Base-by-base conservation (phyloP, 1,140 invertebrate genomes). In the Colletes gigas region DNA sequence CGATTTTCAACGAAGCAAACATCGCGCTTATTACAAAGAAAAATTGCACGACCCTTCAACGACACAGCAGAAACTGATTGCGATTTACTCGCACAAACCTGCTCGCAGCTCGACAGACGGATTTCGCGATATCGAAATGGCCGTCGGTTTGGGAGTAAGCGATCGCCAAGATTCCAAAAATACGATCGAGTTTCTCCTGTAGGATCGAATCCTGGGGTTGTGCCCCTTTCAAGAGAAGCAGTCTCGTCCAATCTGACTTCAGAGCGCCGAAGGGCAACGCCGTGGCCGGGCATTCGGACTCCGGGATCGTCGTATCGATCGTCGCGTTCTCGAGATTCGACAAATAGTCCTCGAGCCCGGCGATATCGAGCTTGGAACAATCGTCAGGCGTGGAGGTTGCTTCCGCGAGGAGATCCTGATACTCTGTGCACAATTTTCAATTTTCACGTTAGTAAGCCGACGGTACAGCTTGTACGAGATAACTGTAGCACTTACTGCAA, bases 191-290 rank as follows among this genome's bases (percentile, higher is more conserved):
- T 66, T 90, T 88, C 6, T 79, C 60, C 3, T 67, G 57, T n/a
- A 90, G n/a, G 15, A 78, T 52, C 0, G 88, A 84, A 3, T 55
- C 66, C 8, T 84, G 72, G 1, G 88, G 85, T 55, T 83, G 88
- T 3, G 82, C 63, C 4, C 83, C 60, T 44, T 63, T 71, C n/a
- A 89, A 74, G 7, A 89, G 52, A 21, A 83, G 1, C n/a, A 91
- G 44, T 52, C 88, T 83, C 9, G 71, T 21, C 90, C 90, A 91
- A 60, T 91, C 90, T 0, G 88, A 84, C 9, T 66, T 69, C 1
- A 88, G 50, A 12, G 78, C 55, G 9, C 90, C 89, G 15, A 91
- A 90, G 0, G 88, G 88, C 59, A 72, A 59, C 41, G 65, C 59
- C 1, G 70, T 57, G 5, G 54, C 54, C 17, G 79, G 70, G 62